These are phyloP conservation scores for Megalopta genalis DNA, from an alignment of 1,140 invertebrate species.

Conservation along the genomic window DNA sequence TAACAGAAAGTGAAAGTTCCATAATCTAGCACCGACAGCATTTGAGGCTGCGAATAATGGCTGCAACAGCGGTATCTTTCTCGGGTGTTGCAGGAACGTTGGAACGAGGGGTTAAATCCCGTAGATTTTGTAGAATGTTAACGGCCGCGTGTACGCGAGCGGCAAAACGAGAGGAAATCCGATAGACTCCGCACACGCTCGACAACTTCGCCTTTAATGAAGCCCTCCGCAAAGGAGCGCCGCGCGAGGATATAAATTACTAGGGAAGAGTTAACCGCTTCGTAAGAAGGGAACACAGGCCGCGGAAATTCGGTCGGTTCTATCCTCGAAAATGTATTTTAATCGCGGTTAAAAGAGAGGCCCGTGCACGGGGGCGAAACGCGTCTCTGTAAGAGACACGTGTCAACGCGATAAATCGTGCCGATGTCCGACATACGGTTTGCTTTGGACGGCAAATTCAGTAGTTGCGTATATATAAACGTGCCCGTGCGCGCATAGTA, in stretches of 20 bases:
- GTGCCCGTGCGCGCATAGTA: not conserved
- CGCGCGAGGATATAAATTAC: slow-evolving; percentile 26
- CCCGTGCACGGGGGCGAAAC: slow-evolving; percentile 36
- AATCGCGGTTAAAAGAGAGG: slow-evolving; percentile 58
- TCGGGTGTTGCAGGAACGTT: not conserved
- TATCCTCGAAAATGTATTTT: slow-evolving; percentile 61
- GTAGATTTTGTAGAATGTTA: not conserved
- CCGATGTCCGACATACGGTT: slow-evolving; percentile 72
- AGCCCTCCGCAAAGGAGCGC: not conserved
- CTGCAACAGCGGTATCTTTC: not conserved
- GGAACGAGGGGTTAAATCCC: not conserved
- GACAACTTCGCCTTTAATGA: slow-evolving; percentile 17
- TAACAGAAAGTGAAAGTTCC: too few species aligned
- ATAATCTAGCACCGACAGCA: too few species aligned
- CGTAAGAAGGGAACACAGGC: slow-evolving; percentile 29
- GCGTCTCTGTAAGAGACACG: slow-evolving; percentile 66
- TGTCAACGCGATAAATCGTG: slow-evolving; percentile 79
- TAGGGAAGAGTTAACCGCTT: slow-evolving; percentile 25
- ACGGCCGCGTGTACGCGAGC: not conserved
- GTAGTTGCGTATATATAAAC: slow-evolving; percentile 47
- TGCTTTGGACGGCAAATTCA: slow-evolving; percentile 72
- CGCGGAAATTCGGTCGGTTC: slow-evolving; percentile 49
- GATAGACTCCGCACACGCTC: not conserved
- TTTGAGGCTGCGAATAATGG: too few species aligned
- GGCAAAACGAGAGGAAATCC: not conserved